A percentile compares a stretch with the other conserved stretches of the same genome.
Evolutionary conservation across 2,797 vertebrate species (phyloP).

Genomic region (Propithecus deckenii): DNA sequence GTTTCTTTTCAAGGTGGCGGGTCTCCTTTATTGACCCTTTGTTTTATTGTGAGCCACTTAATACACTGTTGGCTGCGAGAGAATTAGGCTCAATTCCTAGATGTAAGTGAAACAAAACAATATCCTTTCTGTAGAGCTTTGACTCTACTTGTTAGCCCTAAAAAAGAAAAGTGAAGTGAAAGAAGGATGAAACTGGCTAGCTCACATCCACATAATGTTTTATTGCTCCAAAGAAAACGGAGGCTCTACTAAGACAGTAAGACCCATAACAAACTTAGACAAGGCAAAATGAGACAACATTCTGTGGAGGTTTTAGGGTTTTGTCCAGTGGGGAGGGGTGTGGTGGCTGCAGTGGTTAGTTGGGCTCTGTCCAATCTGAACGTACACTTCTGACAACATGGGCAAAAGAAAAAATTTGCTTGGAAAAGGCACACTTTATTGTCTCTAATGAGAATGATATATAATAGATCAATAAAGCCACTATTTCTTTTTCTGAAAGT

Average conservation of each 20-base stretch:
- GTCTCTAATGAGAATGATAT: neutral
- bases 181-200: neutral
- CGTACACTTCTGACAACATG: neutral
- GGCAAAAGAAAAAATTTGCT: neutral
- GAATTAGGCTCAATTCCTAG: neutral
- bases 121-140: neutral
- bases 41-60: neutral
- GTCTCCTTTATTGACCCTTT: neutral
- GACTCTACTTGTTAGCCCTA: neutral
- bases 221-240: neutral
- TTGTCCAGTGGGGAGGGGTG: fast-evolving
- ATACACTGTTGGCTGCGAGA: neutral
- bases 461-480: neutral
- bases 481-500: neutral
- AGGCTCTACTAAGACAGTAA: no score
- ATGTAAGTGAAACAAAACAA: neutral
- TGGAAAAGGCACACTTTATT: neutral
- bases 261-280: neutral
- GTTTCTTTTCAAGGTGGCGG: neutral
- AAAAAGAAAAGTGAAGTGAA: neutral
- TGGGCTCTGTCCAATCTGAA: neutral
- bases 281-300: neutral
- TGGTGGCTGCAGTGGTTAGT: neutral
- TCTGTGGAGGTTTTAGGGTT: no score
- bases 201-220: fast-evolving